Percentiles rank a stretch among this genome's conserved stretches.
Evolutionary conservation across 2,888 invertebrate species (phyloP).

Genomic region (Apomyelois bistriatella): DNA sequence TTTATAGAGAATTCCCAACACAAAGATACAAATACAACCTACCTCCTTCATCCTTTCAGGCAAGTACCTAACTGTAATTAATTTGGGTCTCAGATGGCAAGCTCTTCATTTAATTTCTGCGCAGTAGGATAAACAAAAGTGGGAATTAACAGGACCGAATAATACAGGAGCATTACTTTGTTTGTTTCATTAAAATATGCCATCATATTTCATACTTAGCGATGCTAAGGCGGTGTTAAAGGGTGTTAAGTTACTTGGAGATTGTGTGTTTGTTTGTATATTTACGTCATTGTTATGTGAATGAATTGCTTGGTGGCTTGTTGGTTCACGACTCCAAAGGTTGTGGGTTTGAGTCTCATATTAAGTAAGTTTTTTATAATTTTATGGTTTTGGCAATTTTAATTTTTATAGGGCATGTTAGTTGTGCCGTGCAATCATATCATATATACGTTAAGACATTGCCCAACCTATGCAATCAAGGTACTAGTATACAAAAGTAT

Average conservation of each 20-base stretch:
- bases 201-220: slow-evolving; percentile 5
- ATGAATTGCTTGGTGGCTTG: no score
- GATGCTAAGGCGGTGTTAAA: neutral
- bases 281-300: neutral
- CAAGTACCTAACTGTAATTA: neutral
- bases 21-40: neutral
- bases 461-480: no score
- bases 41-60: neutral
- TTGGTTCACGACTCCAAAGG: no score
- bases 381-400: no score
- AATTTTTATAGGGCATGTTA: no score
- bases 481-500: no score
- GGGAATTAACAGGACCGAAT: slow-evolving; percentile 1
- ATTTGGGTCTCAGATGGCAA: slow-evolving; percentile 1
- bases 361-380: no score
- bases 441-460: no score
- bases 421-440: no score
- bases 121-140: slow-evolving; percentile 2
- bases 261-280: neutral
- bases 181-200: slow-evolving; percentile 8
- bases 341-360: no score
- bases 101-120: neutral
- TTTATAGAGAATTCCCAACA: no score
- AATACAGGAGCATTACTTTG: neutral
- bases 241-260: neutral